Percentiles rank a stretch among this genome's conserved stretches.
Evolutionary conservation across 2,888 invertebrate genomes (phyloP).

Genomic region (Lasioglossum lativentre): DNA sequence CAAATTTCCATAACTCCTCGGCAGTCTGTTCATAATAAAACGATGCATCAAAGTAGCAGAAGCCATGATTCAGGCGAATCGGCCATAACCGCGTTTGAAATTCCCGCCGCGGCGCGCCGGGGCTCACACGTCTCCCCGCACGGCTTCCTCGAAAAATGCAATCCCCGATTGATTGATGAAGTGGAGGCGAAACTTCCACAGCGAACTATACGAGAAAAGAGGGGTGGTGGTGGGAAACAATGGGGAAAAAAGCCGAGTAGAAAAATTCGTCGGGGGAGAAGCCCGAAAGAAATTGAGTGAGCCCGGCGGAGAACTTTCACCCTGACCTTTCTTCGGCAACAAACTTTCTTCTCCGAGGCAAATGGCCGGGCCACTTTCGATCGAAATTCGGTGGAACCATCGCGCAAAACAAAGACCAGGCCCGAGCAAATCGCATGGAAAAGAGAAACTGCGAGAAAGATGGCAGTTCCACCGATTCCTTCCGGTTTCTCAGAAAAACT

Average conservation of each 20-base stretch:
- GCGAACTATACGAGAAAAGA: neutral
- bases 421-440: neutral
- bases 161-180: constrained; percentile 7
- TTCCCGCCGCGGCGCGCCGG: neutral
- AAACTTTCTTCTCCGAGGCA: constrained; percentile 19
- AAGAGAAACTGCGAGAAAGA: neutral
- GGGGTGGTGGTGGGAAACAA: neutral
- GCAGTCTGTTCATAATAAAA: neutral
- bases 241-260: constrained; percentile 9
- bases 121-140: neutral
- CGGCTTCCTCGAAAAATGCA: neutral
- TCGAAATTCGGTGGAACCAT: neutral
- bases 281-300: constrained; percentile 18
- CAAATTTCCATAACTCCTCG: neutral
- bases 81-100: neutral
- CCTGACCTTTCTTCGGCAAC: constrained; percentile 22
- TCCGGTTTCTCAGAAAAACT: neutral
- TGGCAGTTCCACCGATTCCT: neutral
- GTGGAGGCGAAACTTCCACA: neutral
- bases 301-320: constrained; percentile 38
- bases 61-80: neutral
- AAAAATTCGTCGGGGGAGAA: constrained; percentile 24
- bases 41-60: neutral
- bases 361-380: constrained; percentile 17
- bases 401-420: neutral